Evolutionary conservation across 1,140 invertebrate genomes (phyloP), one percentile per base, ranked within the genome.

Genomic region (Zaprionus nigranus): DNA sequence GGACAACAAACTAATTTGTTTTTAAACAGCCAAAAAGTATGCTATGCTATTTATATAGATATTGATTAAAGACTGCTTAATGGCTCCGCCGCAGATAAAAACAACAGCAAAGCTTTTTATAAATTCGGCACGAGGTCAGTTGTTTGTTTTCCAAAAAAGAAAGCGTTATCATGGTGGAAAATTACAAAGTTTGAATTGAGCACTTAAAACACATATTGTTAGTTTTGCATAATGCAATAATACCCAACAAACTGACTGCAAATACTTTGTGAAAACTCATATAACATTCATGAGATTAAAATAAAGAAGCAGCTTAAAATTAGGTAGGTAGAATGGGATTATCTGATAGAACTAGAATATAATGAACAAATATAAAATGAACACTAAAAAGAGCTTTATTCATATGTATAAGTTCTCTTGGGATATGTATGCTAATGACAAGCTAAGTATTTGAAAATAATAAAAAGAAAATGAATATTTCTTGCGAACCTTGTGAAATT

Each of bases 1-100:
- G 20, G 9, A 11, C 20, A 51, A 24, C 20, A 12, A 4, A 24
- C 12, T 51, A 51, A 24, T 51, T 13, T 22, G 20, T 22, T 22
- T 49, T 24, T 24, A 51, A 51, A 51, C 12, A 12, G 46, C 11
- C 46, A 20, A 13, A 51, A 51, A 51, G 46, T 51, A 51, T 51
- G 46, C 5, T 51, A 13, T 5, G 46, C 46, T 51, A 22, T 22
- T 51, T 51, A 24, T 51, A 24, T 20, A 51, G 12, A 22, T 51
- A 51, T 51, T 51, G 46, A 51, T 51, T 51, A 13, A 11, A 51
- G 20, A 51, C 11, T 51, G 20, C 46, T n/a, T 13, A 24, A 51
- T 12, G 20, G 20, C 46, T 24, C 20, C 0, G 2, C 11, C 46
- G 3, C 40, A 13, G 0, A 22, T 20, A 2, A 51, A 13, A 22